These are phyloP conservation scores for Ectropis crepuscularia DNA, from an alignment of 2,888 invertebrate species.

Conservation along the genomic window DNA sequence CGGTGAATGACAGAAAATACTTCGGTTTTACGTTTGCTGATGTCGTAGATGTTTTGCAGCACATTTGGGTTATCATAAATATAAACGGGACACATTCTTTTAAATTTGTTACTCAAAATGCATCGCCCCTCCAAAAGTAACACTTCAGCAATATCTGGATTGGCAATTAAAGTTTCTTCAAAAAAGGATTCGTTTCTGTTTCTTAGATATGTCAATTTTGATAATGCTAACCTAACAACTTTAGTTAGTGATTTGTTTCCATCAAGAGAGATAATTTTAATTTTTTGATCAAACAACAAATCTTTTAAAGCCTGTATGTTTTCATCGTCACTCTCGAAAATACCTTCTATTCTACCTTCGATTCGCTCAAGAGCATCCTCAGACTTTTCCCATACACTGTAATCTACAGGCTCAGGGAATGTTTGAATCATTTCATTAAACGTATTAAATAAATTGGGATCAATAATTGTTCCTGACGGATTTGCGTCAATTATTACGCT, in stretches of 20 bases:
- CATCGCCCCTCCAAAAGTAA: constrained; percentile 85
- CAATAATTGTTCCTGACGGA: constrained; percentile 63
- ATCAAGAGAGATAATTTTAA: constrained; percentile 74
- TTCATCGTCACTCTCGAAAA: constrained; percentile 73
- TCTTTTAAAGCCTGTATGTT: constrained; percentile 70
- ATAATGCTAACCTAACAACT: constrained; percentile 57
- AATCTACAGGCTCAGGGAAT: constrained; percentile 78
- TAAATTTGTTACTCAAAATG: constrained; percentile 86
- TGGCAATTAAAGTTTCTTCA: constrained; percentile 83
- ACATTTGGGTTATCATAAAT: constrained; percentile 76
- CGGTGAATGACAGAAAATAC: constrained; percentile 85
- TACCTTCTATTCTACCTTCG: constrained; percentile 69
- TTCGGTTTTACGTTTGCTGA: constrained; percentile 65
- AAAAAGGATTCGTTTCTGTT: constrained; percentile 80
- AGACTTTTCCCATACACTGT: constrained; percentile 76
- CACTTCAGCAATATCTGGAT: constrained; percentile 81
- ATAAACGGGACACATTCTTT: constrained; percentile 87
- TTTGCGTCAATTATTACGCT: constrained; percentile 79
- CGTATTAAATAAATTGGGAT: constrained; percentile 63
- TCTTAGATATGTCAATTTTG: constrained; percentile 61
- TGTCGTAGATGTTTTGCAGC: constrained; percentile 77
- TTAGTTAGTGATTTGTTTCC: constrained; percentile 64
- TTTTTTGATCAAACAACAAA: constrained; percentile 66
- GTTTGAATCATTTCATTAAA: constrained; percentile 70
- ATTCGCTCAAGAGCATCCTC: constrained; percentile 77